Evolutionary conservation across 2,113 vertebrate genomes (phyloP).

Genomic region (Sturnus vulgaris): DNA sequence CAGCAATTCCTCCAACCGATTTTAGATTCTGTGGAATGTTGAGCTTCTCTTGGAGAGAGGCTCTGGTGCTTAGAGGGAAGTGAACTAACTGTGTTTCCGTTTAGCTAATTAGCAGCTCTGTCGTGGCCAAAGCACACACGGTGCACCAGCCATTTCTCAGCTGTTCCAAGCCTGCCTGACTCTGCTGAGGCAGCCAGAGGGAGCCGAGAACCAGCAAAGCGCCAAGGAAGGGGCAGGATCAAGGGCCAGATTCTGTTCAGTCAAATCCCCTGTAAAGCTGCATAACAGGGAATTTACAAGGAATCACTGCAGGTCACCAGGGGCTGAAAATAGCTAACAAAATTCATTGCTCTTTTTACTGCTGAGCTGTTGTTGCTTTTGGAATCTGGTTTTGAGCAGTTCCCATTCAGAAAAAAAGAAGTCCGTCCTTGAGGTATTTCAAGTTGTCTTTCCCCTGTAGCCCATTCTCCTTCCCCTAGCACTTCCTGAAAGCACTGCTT

Average conservation of each 20-base stretch:
- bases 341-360: not conserved
- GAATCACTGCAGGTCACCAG: not conserved
- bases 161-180: not conserved
- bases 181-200: not conserved
- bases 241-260: not conserved
- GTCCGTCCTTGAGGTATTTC: not conserved
- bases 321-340: not conserved
- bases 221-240: not conserved
- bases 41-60: not conserved
- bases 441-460: not conserved
- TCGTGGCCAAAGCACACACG: not conserved
- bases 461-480: not conserved
- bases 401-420: not conserved
- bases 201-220: not conserved
- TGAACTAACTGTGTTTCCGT: not conserved
- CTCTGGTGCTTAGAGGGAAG: not conserved
- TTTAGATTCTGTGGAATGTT: not conserved
- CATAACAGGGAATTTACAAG: not conserved
- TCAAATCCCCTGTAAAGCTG: not conserved
- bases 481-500: not conserved
- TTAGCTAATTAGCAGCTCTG: conserved; percentile 16
- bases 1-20: not conserved
- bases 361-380: not conserved
- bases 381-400: not conserved
- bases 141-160: not conserved